These are phyloP conservation scores for Ivindomyrus marchei DNA, from an alignment of 2,113 vertebrate genomes.

Conservation along the genomic window DNA sequence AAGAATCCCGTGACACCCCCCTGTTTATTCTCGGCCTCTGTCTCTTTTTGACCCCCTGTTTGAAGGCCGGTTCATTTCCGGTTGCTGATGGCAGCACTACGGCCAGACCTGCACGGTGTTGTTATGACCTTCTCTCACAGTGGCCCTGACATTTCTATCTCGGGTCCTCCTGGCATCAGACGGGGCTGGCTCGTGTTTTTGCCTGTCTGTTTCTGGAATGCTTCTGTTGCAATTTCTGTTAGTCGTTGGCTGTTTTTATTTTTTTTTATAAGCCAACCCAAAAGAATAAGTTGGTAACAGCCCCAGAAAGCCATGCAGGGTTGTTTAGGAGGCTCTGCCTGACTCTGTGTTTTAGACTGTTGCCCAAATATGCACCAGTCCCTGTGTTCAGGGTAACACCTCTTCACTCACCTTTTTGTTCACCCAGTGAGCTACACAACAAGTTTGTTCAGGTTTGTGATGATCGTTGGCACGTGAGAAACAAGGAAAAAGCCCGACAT, in stretches of 20 bases:
- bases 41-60: not conserved
- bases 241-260: not conserved
- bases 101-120: not conserved
- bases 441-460: not conserved
- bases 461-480: not conserved
- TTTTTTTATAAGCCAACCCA: not conserved
- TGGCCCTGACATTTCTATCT: not conserved
- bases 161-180: not conserved
- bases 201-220: not conserved
- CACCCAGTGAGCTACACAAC: not conserved
- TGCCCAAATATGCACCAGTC: not conserved
- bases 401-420: not conserved
- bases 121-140: not conserved
- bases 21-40: not conserved
- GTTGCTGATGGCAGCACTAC: not conserved
- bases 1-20: not conserved
- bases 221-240: constrained; percentile 1
- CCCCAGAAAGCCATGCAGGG: not conserved
- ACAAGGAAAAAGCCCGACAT: not conserved
- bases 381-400: not conserved
- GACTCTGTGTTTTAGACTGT: not conserved
- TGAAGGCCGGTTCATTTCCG: not conserved
- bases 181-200: not conserved
- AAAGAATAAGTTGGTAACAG: not conserved
- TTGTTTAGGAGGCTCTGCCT: not conserved